Evolutionary conservation across 37 sponge, comb jelly and placozoan species (phyloP).

Genomic region (Cladorhizidae sp.): DNA sequence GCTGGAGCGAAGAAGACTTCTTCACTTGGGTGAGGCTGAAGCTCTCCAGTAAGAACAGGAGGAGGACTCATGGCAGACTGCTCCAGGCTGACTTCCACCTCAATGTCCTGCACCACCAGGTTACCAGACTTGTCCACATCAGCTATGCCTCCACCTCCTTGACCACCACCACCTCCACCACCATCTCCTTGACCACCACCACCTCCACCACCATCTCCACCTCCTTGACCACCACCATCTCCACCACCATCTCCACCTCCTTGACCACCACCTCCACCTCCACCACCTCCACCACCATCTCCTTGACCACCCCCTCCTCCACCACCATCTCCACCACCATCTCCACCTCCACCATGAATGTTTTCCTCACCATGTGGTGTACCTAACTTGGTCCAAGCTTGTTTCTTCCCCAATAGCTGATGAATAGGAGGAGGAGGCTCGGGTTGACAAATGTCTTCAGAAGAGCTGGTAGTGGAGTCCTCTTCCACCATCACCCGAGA

Average conservation of each 20-base stretch:
- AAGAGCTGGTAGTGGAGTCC: neutral
- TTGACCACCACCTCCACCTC: neutral
- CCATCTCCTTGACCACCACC: neutral
- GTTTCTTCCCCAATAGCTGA: neutral
- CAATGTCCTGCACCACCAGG: slow-evolving; percentile 2
- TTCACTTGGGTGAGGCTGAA: too few species aligned
- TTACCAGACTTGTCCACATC: neutral
- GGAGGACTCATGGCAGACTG: neutral
- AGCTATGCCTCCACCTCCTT: neutral
- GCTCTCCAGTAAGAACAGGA: too few species aligned
- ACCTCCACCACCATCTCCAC: neutral
- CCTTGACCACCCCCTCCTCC: neutral
- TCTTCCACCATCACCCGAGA: neutral
- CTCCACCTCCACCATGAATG: neutral
- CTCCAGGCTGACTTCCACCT: neutral
- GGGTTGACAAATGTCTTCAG: too few species aligned
- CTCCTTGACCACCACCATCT: neutral
- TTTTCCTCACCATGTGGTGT: neutral
- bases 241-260: neutral
- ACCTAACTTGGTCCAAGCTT: slow-evolving; percentile 8
- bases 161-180: neutral
- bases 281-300: neutral
- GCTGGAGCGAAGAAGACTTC: too few species aligned
- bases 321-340: neutral
- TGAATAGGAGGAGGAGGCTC: too few species aligned